A percentile compares a stretch with the other conserved stretches of the same genome.
phyloP scores from a whole-genome alignment of 2,113 vertebrate species.

The Trachemys scripta region DNA sequence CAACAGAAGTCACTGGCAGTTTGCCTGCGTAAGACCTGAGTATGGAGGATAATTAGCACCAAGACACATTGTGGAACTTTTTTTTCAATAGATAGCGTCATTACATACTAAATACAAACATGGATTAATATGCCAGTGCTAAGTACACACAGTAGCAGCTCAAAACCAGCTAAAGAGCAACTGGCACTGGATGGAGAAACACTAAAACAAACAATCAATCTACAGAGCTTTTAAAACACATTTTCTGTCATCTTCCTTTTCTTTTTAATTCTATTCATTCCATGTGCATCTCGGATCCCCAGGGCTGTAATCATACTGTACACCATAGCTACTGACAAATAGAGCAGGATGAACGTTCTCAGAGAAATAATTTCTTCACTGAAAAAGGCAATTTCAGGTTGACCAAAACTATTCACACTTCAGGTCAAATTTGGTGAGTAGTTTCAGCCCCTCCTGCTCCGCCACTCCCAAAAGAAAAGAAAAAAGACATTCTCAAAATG shows the following conservation, averaged over 20 bases:
- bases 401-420: background rate
- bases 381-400: background rate
- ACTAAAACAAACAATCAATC: background rate
- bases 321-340: background rate
- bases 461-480: background rate
- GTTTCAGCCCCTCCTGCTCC: background rate
- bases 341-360: background rate
- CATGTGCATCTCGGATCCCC: background rate
- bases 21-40: background rate
- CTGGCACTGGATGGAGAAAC: background rate
- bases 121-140: background rate
- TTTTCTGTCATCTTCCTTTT: background rate
- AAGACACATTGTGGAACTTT: background rate
- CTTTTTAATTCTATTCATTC: background rate
- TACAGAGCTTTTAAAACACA: background rate
- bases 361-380: background rate
- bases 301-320: conserved; percentile 5
- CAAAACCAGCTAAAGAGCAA: background rate
- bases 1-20: background rate
- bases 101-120: background rate
- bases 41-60: background rate
- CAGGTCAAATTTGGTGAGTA: background rate
- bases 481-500: background rate
- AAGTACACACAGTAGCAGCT: background rate
- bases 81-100: background rate